Base-by-base conservation (phyloP, 37 sponge, comb jelly and placozoan genomes). In the Diacarnus erythraeanus region DNA sequence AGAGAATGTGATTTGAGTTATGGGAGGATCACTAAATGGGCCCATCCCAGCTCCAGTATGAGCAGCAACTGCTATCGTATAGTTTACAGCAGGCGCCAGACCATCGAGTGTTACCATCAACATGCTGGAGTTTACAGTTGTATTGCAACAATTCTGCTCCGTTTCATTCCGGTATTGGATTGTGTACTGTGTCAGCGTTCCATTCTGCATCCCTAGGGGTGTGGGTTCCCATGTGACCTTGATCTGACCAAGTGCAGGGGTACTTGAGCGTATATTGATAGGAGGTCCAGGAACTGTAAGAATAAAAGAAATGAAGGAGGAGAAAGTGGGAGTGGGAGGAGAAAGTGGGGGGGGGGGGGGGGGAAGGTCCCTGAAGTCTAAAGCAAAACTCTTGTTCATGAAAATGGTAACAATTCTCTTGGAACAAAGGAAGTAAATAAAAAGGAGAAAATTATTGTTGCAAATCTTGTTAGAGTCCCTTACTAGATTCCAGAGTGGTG, bases 261-360 rank as follows among this genome's bases (percentile, higher is more conserved):
- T 2, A 0, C 59, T 59, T 38, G 42, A n/a, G 18, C 22, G 1
- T 10, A 59, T 25, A 57, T 59, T 80, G 31, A 23, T 69, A 0
- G 81, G 81, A 4, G 65, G 31, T 6, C 40, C 72, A 25, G 81
- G 81, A 36, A 37, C 81, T 80, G 59, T 25, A 56, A 43, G 44
- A 17, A 25, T 26, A 27, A 29, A 57, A 33, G 33, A 34, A 10
- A 37, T 2, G 54, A 23, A 18, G 9, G 23, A 26, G 23, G 54
- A 41, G 44, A 12, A 60, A 21, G 61, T 60, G 61, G 56, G 17
- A 17, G 56, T 54, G 10, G 56, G 17, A 17, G 56, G 17, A 17
- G 17, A 17, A 54, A 54, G 17, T 17, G 17, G 56, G 17, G 56
- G 56, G 17, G 17, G 56, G 56, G 56, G 56, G 56, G 56, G 56